Evolutionary conservation across 2,113 vertebrate genomes (phyloP), one percentile per base, ranked within the genome.

Genomic region (Lamprologus tigripictilis): DNA sequence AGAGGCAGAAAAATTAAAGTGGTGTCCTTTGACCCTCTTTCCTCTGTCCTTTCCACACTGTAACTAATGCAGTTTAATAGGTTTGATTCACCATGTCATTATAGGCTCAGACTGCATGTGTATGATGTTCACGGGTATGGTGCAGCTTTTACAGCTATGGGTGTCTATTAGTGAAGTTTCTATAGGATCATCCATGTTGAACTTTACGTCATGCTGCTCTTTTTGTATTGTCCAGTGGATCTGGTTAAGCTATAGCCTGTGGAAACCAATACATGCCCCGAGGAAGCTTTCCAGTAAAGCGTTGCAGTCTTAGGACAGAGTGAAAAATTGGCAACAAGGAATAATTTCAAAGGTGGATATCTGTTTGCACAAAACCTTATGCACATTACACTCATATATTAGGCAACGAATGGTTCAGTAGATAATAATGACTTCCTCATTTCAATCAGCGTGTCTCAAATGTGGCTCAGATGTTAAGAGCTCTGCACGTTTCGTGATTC

Each of bases 251-350:
- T 93, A 37, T 83, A 88, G 88, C 87, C 81, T 83, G 80, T 87
- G 66, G 86, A 92, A 95, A 95, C 95, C 93, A 94, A 95, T 95
- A 88, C 71, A 58, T 14, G 87, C 79, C 45, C 40, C 7, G 8
- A 63, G 83, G 86, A 88, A 83, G 14, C 82, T 81, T 86, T 78
- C 61, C 89, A 82, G 81, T 57, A 85, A 81, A 86, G 82, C 9
- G 17, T 61, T 68, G 33, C 83, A 33, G 78, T 76, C 83, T 85
- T 87, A 66, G 80, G 82, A 85, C 17, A 47, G 54, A 86, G 21
- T 13, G 26, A 31, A 31, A 49, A 78, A 78, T 49, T 31, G 26
- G 40, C 42, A 61, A 79, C n/a, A 8, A 83, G 81, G 84, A 51
- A 84, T 54, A 12, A 84, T 82, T 85, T 71, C 19, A 81, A 37